phyloP scores from a whole-genome alignment of 2,113 vertebrate genomes.

The Seriola quinqueradiata region DNA sequence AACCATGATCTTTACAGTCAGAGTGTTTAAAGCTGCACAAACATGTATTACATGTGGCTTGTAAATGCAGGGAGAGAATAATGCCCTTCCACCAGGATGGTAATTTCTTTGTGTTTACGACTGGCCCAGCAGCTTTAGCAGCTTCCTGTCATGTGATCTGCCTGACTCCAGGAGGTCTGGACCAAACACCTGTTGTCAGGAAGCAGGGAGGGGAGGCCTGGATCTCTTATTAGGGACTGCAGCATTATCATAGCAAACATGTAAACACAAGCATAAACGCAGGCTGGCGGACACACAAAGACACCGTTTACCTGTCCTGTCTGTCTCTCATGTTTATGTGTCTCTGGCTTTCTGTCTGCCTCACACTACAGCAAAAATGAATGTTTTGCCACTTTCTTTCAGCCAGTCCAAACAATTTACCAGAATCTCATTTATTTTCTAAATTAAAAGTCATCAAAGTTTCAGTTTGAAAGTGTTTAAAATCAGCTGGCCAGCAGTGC shows the following conservation, averaged over 20 bases:
- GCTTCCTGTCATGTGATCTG: slow-evolving; percentile 71
- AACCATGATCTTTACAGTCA: background rate
- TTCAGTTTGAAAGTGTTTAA: slow-evolving; percentile 1
- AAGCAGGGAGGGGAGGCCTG: slow-evolving; percentile 18
- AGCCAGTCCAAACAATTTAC: background rate
- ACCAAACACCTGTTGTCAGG: slow-evolving; percentile 70
- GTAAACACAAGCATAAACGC: slow-evolving; percentile 31
- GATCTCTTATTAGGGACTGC: slow-evolving; percentile 37
- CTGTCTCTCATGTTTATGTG: background rate
- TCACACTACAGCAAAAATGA: background rate
- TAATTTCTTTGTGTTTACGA: slow-evolving; percentile 64
- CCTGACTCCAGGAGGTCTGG: slow-evolving; percentile 60
- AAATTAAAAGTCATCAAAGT: background rate
- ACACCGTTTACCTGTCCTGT: background rate
- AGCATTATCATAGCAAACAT: slow-evolving; percentile 33
- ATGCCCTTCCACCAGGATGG: slow-evolving; percentile 26
- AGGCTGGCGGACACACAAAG: background rate
- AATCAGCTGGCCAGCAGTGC: background rate
- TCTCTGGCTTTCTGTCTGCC: background rate
- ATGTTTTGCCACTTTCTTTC: background rate
- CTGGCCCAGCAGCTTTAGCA: slow-evolving; percentile 28
- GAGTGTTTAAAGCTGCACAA: slow-evolving; percentile 28
- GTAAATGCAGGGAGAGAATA: slow-evolving; percentile 40
- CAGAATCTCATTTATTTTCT: background rate
- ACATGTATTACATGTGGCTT: slow-evolving; percentile 18